Percentiles rank a stretch among this genome's conserved stretches.
Evolutionary conservation across 2,888 invertebrate genomes (phyloP).

Genomic region (Aricia artaxerxes): DNA sequence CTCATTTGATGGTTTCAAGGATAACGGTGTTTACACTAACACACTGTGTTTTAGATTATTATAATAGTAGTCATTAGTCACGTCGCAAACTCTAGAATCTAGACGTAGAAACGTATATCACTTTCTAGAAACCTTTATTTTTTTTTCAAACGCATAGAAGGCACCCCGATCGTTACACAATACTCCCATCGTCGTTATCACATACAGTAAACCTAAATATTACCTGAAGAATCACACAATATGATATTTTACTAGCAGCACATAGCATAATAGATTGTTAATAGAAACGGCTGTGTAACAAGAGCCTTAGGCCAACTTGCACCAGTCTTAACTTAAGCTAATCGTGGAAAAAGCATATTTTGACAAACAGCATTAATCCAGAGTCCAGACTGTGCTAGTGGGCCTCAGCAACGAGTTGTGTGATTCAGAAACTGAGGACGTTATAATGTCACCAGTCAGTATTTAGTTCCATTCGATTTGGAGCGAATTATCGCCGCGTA

Average conservation of each 20-base stretch:
- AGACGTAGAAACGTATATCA: neutral
- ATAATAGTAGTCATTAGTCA: no score
- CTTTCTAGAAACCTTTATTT: neutral
- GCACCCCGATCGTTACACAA: neutral
- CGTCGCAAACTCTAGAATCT: neutral
- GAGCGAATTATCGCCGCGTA: neutral
- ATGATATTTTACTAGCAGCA: neutral
- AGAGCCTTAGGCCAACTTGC: neutral
- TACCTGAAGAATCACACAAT: slow-evolving; percentile 3
- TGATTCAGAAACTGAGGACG: neutral
- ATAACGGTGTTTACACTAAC: no score
- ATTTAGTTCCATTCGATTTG: neutral
- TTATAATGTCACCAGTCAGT: neutral
- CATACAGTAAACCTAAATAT: neutral
- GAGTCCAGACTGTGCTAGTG: neutral
- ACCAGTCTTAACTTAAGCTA: neutral
- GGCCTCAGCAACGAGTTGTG: neutral
- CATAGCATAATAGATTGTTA: neutral
- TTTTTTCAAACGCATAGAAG: neutral
- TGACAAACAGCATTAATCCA: neutral
- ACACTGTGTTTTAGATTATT: no score
- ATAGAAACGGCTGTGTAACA: neutral
- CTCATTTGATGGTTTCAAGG: no score
- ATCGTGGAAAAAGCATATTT: neutral
- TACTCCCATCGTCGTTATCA: neutral